These are phyloP conservation scores for Cryptomyrus ogoouensis DNA, from an alignment of 2,113 vertebrate genomes.

Conservation along the genomic window DNA sequence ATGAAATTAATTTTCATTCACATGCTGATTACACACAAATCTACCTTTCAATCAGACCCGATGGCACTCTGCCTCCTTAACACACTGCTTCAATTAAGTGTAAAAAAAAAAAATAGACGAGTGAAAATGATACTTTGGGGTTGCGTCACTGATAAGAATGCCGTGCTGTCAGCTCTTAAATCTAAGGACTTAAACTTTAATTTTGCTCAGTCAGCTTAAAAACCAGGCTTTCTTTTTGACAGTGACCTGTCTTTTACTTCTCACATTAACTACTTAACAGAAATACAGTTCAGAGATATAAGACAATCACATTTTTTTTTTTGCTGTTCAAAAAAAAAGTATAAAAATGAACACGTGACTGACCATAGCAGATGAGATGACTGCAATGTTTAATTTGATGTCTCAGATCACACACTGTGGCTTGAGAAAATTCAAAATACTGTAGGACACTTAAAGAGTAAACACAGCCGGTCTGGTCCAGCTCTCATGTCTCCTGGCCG, in stretches of 20 bases:
- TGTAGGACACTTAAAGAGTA: background rate
- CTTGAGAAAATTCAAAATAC: background rate
- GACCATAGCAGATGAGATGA: background rate
- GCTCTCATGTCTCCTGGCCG: background rate
- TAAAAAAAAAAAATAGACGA: background rate
- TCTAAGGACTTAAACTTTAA: background rate
- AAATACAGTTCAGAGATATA: background rate
- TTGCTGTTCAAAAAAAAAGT: background rate
- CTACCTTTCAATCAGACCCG: background rate
- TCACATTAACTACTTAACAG: background rate
- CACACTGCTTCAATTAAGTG: background rate
- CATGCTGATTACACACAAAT: background rate
- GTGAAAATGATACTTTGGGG: background rate
- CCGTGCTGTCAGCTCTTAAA: background rate
- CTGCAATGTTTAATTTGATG: background rate
- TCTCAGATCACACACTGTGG: background rate
- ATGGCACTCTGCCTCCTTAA: background rate
- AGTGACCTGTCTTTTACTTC: background rate
- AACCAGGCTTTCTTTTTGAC: background rate
- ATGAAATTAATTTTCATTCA: constrained; percentile 6
- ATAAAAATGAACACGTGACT: background rate
- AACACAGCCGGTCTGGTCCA: background rate
- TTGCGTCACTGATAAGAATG: background rate
- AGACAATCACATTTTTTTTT: background rate
- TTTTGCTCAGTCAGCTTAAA: background rate